phyloP scores from a whole-genome alignment of 2,113 vertebrate genomes.

The Sapayoa aenigma region DNA sequence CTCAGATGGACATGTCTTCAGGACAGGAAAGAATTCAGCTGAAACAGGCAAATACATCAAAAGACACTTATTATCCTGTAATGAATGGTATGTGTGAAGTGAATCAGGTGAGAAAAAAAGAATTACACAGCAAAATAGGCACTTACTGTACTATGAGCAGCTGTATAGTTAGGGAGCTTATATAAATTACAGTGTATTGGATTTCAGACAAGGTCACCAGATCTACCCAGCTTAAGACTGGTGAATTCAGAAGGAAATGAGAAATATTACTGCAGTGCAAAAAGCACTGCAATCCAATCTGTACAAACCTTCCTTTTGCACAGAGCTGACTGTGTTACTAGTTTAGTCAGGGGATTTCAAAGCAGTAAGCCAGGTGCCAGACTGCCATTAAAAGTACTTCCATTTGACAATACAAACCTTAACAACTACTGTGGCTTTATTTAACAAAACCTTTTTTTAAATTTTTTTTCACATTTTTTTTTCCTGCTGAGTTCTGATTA shows the following conservation, averaged over 20 bases:
- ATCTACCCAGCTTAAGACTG: background rate
- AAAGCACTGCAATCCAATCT: background rate
- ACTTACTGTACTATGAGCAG: background rate
- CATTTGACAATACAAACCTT: background rate
- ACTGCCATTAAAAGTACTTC: background rate
- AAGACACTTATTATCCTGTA: background rate
- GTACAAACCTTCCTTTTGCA: background rate
- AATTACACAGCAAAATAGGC: background rate
- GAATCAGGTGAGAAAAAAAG: background rate
- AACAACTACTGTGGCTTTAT: background rate
- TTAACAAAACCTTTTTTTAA: background rate
- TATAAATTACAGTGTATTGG: background rate
- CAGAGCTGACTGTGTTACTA: background rate
- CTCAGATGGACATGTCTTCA: background rate
- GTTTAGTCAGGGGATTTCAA: background rate
- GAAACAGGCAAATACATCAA: background rate
- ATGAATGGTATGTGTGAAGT: background rate
- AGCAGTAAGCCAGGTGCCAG: background rate
- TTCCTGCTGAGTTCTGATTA: background rate
- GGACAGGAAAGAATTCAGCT: background rate
- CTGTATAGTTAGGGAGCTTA: background rate
- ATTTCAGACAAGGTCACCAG: background rate
- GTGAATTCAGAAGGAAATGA: slow-evolving; percentile 34
- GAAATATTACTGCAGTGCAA: background rate
- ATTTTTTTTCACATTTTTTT: background rate